Conservation (phyloP, 2,797 vertebrate genomes). For the Falco biarmicus region DNA sequence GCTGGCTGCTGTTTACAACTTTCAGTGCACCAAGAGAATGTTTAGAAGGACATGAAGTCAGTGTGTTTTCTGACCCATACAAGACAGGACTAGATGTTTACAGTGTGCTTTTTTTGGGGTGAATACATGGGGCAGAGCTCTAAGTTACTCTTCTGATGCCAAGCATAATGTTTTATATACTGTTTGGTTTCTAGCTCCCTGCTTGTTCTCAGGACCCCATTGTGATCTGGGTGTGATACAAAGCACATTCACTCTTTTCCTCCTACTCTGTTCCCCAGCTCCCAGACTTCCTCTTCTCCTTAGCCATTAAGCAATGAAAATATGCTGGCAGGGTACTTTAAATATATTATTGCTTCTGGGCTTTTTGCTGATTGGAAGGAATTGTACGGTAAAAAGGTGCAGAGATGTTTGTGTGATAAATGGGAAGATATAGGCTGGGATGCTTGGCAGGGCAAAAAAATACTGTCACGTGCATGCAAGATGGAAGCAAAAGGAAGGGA, state of each 20-base stretch:
- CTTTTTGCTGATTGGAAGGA: constrained; percentile 29
- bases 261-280: background rate
- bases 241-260: background rate
- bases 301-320: background rate
- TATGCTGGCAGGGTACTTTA: background rate
- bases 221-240: background rate
- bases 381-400: background rate
- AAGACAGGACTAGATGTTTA: background rate
- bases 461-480: background rate
- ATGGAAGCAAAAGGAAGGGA: background rate
- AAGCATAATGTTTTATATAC: background rate
- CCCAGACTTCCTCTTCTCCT: background rate
- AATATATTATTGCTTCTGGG: constrained; percentile 13
- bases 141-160: background rate
- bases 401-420: constrained; percentile 46
- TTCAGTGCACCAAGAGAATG: background rate
- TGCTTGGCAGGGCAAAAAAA: constrained; percentile 26
- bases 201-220: background rate
- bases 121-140: background rate
- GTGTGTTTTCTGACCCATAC: background rate
- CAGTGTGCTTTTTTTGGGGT: background rate
- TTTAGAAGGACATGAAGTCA: background rate
- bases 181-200: background rate
- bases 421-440: constrained; percentile 1
- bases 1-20: background rate